Conservation (phyloP, 2,113 vertebrate genomes). For the Ifrita kowaldi region DNA sequence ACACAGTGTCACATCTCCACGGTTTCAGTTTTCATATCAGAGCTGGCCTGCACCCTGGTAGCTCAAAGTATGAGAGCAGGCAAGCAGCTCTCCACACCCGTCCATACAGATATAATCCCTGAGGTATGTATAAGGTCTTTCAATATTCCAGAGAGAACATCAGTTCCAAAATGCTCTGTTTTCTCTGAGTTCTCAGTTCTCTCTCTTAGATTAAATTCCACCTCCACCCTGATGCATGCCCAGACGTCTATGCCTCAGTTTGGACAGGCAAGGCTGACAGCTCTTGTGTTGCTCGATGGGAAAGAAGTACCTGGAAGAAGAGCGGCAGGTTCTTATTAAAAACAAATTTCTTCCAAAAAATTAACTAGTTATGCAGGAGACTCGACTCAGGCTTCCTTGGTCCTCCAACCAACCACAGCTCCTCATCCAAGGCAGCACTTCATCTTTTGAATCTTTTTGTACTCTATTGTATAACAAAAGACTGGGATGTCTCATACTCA, state of each 20-base stretch:
- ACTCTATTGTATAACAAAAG: not conserved
- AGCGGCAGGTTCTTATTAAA: not conserved
- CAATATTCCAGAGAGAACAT: not conserved
- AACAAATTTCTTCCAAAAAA: not conserved
- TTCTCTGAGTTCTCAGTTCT: not conserved
- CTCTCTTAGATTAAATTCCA: not conserved
- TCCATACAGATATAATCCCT: not conserved
- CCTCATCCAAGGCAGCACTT: not conserved
- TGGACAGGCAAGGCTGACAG: not conserved
- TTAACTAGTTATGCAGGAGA: not conserved
- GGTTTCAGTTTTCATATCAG: not conserved
- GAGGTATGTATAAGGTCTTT: not conserved
- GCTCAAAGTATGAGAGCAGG: not conserved
- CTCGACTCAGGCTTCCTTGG: not conserved
- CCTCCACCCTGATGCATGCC: not conserved
- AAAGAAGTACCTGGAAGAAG: not conserved
- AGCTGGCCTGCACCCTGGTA: not conserved
- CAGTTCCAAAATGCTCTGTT: not conserved
- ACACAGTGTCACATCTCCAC: not conserved
- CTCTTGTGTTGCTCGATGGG: not conserved
- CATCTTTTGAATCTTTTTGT: not conserved
- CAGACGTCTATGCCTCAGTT: not conserved
- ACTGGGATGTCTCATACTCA: not conserved
- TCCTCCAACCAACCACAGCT: not conserved
- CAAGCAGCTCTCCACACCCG: not conserved